phyloP scores from a whole-genome alignment of 2,797 vertebrate genomes.

The Melanotaenia trifasciata region DNA sequence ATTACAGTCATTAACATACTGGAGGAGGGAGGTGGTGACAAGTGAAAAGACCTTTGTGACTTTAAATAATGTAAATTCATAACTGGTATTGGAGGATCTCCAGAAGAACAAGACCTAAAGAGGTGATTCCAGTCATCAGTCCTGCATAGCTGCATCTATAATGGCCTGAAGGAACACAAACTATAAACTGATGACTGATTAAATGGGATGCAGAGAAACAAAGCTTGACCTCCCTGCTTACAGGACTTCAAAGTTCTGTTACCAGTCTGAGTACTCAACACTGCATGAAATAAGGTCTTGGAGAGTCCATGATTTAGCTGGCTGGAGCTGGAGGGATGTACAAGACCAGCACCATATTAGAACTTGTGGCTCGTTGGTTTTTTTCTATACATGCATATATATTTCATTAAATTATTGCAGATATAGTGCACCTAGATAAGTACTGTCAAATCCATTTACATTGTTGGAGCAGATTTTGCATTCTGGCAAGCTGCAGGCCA shows the following conservation, averaged over 20 bases:
- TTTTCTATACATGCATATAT: not conserved
- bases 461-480: constrained; percentile 40
- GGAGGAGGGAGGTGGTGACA: not conserved
- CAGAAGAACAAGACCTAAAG: not conserved
- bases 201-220: not conserved
- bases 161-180: not conserved
- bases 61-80: not conserved
- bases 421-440: constrained; percentile 14
- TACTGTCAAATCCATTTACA: constrained; percentile 39
- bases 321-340: not conserved
- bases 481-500: constrained; percentile 66
- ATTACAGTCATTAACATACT: not conserved
- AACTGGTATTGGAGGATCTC: not conserved
- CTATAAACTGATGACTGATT: not conserved
- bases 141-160: not conserved
- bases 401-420: not conserved
- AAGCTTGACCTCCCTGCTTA: not conserved
- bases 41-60: not conserved
- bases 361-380: not conserved
- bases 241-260: not conserved
- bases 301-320: not conserved
- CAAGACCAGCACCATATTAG: not conserved
- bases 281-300: not conserved
- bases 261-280: not conserved
- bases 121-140: not conserved